Evolutionary conservation across 2,797 vertebrate genomes (phyloP).

Genomic region (Microcaecilia unicolor): DNA sequence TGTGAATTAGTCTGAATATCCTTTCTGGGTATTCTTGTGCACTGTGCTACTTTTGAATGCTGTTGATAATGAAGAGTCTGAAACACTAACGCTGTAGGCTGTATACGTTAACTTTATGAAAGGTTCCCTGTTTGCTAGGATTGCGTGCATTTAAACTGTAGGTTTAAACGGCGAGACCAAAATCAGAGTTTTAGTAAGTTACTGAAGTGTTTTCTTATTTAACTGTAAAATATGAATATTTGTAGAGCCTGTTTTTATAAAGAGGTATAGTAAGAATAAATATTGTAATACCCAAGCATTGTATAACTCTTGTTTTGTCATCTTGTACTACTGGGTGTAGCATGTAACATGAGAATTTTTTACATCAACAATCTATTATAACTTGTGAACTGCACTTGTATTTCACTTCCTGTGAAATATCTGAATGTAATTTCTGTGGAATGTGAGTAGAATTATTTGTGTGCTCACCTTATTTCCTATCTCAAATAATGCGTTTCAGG

Average conservation of each 20-base stretch:
- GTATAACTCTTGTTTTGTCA: no score
- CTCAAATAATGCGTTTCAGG: no score
- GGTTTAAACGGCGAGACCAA: slow-evolving; percentile 54
- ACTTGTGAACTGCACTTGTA: no score
- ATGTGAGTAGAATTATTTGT: no score
- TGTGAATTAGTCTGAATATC: not conserved
- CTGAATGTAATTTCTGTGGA: no score
- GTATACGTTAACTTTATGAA: slow-evolving; percentile 35
- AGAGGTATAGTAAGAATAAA: slow-evolving; percentile 34
- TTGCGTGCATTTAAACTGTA: slow-evolving; percentile 29
- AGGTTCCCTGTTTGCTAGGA: slow-evolving; percentile 28
- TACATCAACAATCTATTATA: no score
- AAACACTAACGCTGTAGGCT: slow-evolving; percentile 33
- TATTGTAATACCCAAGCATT: slow-evolving; percentile 15
- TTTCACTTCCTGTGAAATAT: no score
- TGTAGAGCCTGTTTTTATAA: slow-evolving; percentile 49
- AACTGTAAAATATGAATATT: slow-evolving; percentile 48
- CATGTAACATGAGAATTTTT: no score
- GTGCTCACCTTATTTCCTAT: no score
- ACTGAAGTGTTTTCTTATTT: slow-evolving; percentile 49
- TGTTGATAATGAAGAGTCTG: slow-evolving; percentile 21
- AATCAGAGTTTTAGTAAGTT: slow-evolving; percentile 40
- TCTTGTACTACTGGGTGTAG: slow-evolving; percentile 16
- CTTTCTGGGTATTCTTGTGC: slow-evolving; percentile 46
- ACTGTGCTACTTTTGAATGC: slow-evolving; percentile 23